phyloP scores from a whole-genome alignment of 2,797 vertebrate species.

The Spheniscus humboldti region DNA sequence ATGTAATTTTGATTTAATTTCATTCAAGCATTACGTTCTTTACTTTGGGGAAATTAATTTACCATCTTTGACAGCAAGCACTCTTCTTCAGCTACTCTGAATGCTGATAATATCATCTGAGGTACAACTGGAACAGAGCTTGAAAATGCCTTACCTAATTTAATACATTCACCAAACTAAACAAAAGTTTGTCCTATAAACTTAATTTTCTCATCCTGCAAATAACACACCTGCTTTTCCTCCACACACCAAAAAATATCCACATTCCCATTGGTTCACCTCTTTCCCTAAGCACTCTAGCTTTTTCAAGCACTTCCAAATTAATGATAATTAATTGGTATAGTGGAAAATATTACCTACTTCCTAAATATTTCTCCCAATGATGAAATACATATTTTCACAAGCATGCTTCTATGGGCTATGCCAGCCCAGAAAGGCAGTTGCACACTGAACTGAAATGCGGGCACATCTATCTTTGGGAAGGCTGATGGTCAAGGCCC shows the following conservation, averaged over 20 bases:
- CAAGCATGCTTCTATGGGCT: background rate
- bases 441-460: background rate
- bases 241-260: background rate
- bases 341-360: background rate
- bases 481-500: background rate
- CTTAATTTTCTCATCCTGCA: background rate
- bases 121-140: background rate
- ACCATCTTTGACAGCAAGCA: background rate
- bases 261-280: background rate
- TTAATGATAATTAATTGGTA: background rate
- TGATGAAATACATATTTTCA: background rate
- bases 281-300: background rate
- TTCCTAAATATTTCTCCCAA: background rate
- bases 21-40: constrained; percentile 17
- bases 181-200: background rate
- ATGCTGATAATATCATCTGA: background rate
- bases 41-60: constrained; percentile 9
- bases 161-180: background rate
- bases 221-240: background rate
- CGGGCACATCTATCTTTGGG: background rate
- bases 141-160: background rate
- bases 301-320: background rate
- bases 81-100: constrained; percentile 3
- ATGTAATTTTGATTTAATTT: constrained; percentile 10
- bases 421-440: background rate